phyloP scores from a whole-genome alignment of 2,113 vertebrate genomes.

The Carassius carassius region DNA sequence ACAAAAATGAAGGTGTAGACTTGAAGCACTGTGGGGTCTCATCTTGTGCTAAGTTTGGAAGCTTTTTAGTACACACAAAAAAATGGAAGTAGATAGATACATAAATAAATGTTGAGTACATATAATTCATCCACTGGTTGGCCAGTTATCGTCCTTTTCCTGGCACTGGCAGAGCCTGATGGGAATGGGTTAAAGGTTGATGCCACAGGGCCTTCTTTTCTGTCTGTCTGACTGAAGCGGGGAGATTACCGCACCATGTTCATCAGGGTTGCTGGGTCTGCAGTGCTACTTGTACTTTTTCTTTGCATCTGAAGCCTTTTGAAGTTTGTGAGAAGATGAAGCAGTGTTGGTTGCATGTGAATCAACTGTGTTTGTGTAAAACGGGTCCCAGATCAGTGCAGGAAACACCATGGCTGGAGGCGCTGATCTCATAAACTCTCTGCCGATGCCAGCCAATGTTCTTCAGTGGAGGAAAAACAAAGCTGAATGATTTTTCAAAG shows the following conservation, averaged over 20 bases:
- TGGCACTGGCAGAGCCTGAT: conserved; percentile 2
- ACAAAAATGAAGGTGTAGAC: too few relatives aligned
- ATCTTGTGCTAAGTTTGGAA: too few relatives aligned
- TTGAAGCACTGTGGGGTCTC: too few relatives aligned
- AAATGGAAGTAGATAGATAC: too few relatives aligned
- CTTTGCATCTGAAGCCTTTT: conserved; percentile 41
- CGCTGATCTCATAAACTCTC: conserved; percentile 21
- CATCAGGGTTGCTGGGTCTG: conserved; percentile 5
- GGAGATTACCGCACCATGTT: conserved; percentile 31
- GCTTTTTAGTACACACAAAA: too few relatives aligned
- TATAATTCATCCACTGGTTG: too few relatives aligned
- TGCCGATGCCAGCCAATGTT: conserved; percentile 11
- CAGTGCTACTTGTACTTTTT: conserved; percentile 23
- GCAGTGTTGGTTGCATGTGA: conserved; percentile 44
- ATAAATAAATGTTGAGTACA: too few relatives aligned
- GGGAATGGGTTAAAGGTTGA: conserved; percentile 43
- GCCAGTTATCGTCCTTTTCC: too few relatives aligned
- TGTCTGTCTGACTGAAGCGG: conserved; percentile 1
- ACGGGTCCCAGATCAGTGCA: conserved; percentile 36
- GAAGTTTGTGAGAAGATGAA: conserved; percentile 9
- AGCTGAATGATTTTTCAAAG: conserved; percentile 3
- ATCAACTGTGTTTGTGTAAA: conserved; percentile 41
- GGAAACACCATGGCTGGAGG: conserved; percentile 39
- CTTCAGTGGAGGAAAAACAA: conserved; percentile 5
- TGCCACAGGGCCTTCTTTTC: conserved; percentile 25